Evolutionary conservation across 2,888 invertebrate genomes (phyloP).

Genomic region (Epirrhoe alternata): DNA sequence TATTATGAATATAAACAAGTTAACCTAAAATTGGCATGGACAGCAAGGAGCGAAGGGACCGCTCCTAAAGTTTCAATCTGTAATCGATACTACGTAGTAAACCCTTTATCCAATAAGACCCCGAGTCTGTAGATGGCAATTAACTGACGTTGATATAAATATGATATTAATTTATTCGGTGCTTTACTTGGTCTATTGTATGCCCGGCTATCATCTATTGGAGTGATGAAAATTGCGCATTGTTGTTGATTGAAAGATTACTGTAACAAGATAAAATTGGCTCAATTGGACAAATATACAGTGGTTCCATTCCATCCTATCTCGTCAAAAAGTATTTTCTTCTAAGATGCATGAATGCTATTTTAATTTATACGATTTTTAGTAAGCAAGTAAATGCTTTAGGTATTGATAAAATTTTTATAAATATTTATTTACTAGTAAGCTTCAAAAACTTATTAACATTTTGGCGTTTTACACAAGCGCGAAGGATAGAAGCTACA

Average conservation of each 20-base stretch:
- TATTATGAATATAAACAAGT: constrained; percentile 47
- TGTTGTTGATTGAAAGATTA: constrained; percentile 20
- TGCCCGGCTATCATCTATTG: background rate
- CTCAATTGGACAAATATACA: constrained; percentile 5
- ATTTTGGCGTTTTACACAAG: background rate
- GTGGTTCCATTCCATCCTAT: too few species aligned
- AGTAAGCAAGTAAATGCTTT: too few species aligned
- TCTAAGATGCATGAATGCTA: too few species aligned
- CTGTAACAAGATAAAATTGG: constrained; percentile 7
- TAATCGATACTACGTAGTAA: constrained; percentile 59
- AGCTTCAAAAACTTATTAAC: background rate
- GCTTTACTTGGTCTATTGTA: constrained; percentile 18
- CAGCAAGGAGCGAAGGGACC: constrained; percentile 64
- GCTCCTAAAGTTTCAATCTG: constrained; percentile 56
- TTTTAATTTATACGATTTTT: too few species aligned
- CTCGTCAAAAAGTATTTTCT: too few species aligned
- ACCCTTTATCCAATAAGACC: constrained; percentile 56
- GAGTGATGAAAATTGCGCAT: constrained; percentile 6
- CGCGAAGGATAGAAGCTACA: constrained; percentile 36
- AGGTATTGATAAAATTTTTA: too few species aligned
- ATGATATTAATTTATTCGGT: constrained; percentile 43
- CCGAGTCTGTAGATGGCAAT: constrained; percentile 51
- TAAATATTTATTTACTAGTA: too few species aligned
- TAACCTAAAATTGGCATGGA: constrained; percentile 59
- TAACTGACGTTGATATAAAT: constrained; percentile 49